phyloP scores from a whole-genome alignment of 2,113 vertebrate species.

The Falcunculus frontatus region DNA sequence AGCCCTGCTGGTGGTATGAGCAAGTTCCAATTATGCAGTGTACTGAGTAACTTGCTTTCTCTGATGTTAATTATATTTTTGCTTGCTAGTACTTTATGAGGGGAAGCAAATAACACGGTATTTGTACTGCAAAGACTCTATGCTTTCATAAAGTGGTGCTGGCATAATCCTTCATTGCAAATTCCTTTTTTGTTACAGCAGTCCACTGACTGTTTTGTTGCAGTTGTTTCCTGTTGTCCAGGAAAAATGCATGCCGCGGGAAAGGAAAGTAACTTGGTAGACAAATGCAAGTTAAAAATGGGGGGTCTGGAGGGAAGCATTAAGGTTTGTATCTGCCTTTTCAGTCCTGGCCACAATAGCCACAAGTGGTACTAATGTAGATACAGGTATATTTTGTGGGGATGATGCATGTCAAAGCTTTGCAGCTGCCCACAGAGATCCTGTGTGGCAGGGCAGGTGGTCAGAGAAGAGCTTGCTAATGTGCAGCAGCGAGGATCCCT shows the following conservation, averaged over 20 bases:
- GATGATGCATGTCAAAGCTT: neutral
- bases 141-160: neutral
- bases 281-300: neutral
- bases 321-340: neutral
- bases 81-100: slow-evolving; percentile 10
- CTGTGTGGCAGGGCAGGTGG: neutral
- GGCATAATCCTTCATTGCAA: neutral
- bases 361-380: neutral
- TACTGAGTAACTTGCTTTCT: slow-evolving; percentile 58
- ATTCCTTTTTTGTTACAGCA: neutral
- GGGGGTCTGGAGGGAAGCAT: neutral
- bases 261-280: neutral
- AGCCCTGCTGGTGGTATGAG: slow-evolving; percentile 26
- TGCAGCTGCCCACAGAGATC: neutral
- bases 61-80: slow-evolving; percentile 66
- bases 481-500: neutral
- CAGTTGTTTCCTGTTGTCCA: neutral
- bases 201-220: neutral
- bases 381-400: fast-evolving
- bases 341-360: neutral
- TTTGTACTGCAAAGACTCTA: neutral
- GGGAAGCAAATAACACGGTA: slow-evolving; percentile 12
- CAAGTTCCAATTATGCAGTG: slow-evolving; percentile 50
- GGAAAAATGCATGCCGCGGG: neutral
- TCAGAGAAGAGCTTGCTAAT: neutral